phyloP scores from a whole-genome alignment of 2,113 vertebrate genomes.

The Hippocampus barbouri region DNA sequence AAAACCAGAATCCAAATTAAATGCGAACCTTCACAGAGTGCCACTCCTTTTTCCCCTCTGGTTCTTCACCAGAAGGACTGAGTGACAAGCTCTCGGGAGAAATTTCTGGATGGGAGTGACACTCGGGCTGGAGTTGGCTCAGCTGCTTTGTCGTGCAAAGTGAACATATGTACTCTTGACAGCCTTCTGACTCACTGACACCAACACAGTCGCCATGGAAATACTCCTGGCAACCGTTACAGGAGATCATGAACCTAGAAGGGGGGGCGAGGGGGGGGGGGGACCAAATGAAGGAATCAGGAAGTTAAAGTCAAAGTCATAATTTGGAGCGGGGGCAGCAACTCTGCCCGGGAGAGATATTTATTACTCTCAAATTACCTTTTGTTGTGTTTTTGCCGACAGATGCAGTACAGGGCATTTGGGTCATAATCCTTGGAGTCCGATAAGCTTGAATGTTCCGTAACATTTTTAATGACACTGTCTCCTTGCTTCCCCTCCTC shows the following conservation, averaged over 20 bases:
- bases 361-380: slow-evolving; percentile 69
- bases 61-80: slow-evolving; percentile 68
- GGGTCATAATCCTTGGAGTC: slow-evolving; percentile 78
- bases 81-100: slow-evolving; percentile 60
- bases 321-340: background rate
- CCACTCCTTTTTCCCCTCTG: slow-evolving; percentile 77
- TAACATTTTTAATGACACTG: slow-evolving; percentile 1
- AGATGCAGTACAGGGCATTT: slow-evolving; percentile 81
- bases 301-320: slow-evolving; percentile 40
- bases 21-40: slow-evolving; percentile 77
- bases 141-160: slow-evolving; percentile 78
- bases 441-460: slow-evolving; percentile 49
- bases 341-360: background rate
- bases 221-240: slow-evolving; percentile 89
- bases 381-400: slow-evolving; percentile 84
- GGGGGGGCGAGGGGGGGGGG: slow-evolving; percentile 17
- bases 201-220: slow-evolving; percentile 91
- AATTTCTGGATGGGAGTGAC: slow-evolving; percentile 41
- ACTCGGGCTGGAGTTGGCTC: slow-evolving; percentile 55
- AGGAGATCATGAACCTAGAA: slow-evolving; percentile 93
- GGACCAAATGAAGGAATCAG: slow-evolving; percentile 12
- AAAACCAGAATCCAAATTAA: slow-evolving; percentile 17
- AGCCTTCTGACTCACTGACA: slow-evolving; percentile 79
- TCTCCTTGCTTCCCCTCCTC: slow-evolving; percentile 16
- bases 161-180: slow-evolving; percentile 83